These are phyloP conservation scores for Volucella bombylans DNA, from an alignment of 2,888 invertebrate species.

Conservation along the genomic window DNA sequence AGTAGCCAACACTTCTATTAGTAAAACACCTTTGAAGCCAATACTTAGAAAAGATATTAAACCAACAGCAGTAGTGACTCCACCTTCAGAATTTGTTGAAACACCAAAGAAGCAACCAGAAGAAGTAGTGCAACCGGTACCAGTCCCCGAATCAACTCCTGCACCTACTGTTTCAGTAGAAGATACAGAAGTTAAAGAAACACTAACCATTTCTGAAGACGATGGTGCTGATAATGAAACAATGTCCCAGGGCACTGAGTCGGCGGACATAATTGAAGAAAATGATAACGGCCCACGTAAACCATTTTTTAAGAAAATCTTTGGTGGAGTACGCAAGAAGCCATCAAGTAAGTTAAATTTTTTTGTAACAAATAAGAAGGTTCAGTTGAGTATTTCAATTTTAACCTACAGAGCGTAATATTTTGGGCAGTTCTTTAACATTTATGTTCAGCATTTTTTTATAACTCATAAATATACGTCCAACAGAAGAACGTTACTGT, in stretches of 20 bases:
- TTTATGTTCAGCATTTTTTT: too few relatives aligned
- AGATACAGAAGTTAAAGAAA: neutral
- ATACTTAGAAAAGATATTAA: conserved; percentile 39
- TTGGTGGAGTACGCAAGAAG: conserved; percentile 80
- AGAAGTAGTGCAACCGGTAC: neutral
- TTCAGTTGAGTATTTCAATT: too few relatives aligned
- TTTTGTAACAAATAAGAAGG: too few relatives aligned
- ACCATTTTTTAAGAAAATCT: conserved; percentile 80
- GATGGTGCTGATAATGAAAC: neutral
- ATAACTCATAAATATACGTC: too few relatives aligned
- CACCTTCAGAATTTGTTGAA: neutral
- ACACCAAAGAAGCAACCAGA: neutral
- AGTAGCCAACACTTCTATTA: neutral
- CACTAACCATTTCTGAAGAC: neutral
- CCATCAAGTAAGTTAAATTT: conserved; percentile 78
- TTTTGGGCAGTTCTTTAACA: too few relatives aligned
- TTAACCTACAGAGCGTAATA: too few relatives aligned
- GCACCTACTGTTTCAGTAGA: neutral
- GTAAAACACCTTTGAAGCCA: conserved; percentile 21
- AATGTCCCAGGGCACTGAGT: conserved; percentile 20
- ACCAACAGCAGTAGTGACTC: neutral
- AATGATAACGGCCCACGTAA: conserved; percentile 76
- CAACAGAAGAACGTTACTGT: too few relatives aligned
- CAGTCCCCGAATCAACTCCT: conserved; percentile 5
- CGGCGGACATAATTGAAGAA: conserved; percentile 65